Base-by-base conservation (phyloP, 1,140 invertebrate species). In the Micrasema longulum region DNA sequence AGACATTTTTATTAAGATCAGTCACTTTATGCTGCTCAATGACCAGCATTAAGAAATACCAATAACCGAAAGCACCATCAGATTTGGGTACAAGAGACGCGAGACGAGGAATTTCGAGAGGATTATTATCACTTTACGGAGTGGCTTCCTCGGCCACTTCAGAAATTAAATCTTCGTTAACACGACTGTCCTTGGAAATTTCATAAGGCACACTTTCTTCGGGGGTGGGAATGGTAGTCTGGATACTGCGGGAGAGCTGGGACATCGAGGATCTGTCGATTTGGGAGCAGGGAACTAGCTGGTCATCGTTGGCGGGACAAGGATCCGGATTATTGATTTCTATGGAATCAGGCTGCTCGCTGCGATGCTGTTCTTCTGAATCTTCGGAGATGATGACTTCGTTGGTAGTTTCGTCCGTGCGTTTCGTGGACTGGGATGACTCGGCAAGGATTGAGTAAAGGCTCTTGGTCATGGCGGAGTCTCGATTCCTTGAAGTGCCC, bases 321-420 rank as follows among this genome's bases (percentile, higher is more conserved):
- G 35, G 18, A 10, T 66, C 48, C 1, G 50, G 50, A 23, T 48
- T 62, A 11, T 78, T 79, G 12, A 82, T 74, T 66, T 84, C 83
- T 22, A 84, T 83, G 5, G 81, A 84, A 62, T 84, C 82, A 3
- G 80, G 75, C 73, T 83, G 82, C 63, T 84, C 82, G 71, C 26
- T 69, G 55, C 10, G 75, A 35, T 2, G 35, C 2, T 52, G 69
- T 65, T 71, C 41, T 31, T 43, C 72, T 1, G 55, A 26, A 0
- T 64, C 60, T 11, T 64, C 43, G 20, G 60, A 47, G 43, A 64
- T 47, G 10, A 64, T 9, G 23, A 64, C 14, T 9, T 35, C 66
- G 31, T 36, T 22, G 31, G 74, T 63, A 38, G 60, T 63, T 5
- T 76, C 69, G 1, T 79, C 79, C 77, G 0, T 81, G 81, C 4